phyloP scores from a whole-genome alignment of 2,113 vertebrate species.

The Notarius lentiginosus region DNA sequence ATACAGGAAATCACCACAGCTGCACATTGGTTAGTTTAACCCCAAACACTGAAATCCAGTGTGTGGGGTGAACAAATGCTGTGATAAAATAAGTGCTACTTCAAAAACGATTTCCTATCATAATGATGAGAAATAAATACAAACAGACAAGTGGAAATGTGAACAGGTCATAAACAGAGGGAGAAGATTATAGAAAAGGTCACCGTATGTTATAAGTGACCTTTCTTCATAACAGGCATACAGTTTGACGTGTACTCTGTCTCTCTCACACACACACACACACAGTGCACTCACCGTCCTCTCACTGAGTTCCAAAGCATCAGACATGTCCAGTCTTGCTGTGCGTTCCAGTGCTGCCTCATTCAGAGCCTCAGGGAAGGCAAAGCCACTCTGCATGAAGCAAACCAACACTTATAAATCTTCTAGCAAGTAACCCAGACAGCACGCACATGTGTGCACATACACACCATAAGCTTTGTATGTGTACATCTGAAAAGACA shows the following conservation, averaged over 20 bases:
- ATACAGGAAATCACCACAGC: background rate
- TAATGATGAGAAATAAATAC: background rate
- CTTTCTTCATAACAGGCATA: constrained; percentile 4
- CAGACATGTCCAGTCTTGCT: constrained; percentile 45
- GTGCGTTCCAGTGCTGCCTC: constrained; percentile 34
- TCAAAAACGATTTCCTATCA: constrained; percentile 8
- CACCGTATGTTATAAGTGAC: background rate
- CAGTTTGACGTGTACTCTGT: constrained; percentile 37
- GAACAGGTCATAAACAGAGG: background rate
- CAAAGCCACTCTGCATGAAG: constrained; percentile 51
- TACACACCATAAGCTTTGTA: background rate
- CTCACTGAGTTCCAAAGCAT: constrained; percentile 70
- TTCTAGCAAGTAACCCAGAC: background rate
- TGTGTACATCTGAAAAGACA: background rate
- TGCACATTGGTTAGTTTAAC: background rate
- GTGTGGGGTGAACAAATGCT: background rate
- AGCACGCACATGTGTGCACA: background rate
- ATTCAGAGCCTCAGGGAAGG: background rate
- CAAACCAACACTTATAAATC: constrained; percentile 18
- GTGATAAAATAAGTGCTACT: background rate
- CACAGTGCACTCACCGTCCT: constrained; percentile 66
- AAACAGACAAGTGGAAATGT: background rate
- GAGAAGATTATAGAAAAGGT: constrained; percentile 6
- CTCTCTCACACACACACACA: background rate
- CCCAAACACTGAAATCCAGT: background rate